These are phyloP conservation scores for Busseola fusca DNA, from an alignment of 2,888 invertebrate genomes.

Conservation along the genomic window DNA sequence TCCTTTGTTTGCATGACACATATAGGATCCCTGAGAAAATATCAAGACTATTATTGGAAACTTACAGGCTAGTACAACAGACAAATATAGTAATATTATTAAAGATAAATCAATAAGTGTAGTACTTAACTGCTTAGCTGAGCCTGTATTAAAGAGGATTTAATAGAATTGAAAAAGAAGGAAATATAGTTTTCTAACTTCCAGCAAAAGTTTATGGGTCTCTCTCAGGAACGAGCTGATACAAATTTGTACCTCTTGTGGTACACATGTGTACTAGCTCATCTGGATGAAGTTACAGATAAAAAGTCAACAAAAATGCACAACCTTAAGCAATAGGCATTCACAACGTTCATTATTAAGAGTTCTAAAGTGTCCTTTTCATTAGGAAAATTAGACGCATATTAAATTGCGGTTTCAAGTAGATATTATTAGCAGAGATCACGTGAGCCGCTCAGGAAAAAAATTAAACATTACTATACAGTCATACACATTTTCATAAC, in stretches of 20 bases:
- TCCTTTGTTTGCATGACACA: constrained; percentile 75
- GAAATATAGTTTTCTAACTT: neutral
- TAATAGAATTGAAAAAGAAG: neutral
- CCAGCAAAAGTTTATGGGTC: neutral
- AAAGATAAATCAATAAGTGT: too few species aligned
- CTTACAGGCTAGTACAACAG: too few species aligned
- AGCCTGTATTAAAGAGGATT: too few species aligned
- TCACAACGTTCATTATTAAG: neutral
- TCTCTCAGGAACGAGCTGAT: neutral
- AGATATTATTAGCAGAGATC: constrained; percentile 58
- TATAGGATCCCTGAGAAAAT: constrained; percentile 79
- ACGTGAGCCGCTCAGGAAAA: constrained; percentile 53
- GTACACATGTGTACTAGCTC: neutral
- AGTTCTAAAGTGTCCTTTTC: constrained; percentile 19
- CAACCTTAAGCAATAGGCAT: neutral
- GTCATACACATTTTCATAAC: constrained; percentile 3
- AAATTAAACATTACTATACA: constrained; percentile 22
- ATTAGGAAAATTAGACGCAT: constrained; percentile 30
- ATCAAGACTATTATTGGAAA: constrained; percentile 11
- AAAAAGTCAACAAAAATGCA: neutral
- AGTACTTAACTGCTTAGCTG: too few species aligned
- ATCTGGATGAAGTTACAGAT: neutral
- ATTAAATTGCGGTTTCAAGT: constrained; percentile 21
- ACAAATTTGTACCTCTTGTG: neutral
- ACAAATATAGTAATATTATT: too few species aligned